A percentile compares a stretch with the other conserved stretches of the same genome.
phyloP scores from a whole-genome alignment of 2,113 vertebrate genomes.

The Triplophysa rosa region DNA sequence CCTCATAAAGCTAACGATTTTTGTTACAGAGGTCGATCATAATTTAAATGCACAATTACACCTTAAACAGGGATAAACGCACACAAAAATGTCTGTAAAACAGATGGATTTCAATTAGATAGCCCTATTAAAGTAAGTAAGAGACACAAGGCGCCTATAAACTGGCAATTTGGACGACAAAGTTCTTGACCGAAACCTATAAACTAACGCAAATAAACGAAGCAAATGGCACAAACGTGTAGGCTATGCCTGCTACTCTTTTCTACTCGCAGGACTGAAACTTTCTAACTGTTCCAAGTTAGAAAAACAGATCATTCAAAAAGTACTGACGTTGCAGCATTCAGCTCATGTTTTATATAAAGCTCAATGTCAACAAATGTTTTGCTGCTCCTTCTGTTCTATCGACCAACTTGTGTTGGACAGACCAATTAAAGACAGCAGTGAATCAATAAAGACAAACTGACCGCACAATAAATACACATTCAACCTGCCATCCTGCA shows the following conservation, averaged over 20 bases:
- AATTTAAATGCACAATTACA: slow-evolving; percentile 4
- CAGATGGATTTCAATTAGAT: slow-evolving; percentile 6
- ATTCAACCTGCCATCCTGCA: neutral
- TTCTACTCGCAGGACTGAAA: neutral
- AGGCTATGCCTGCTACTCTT: neutral
- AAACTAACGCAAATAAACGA: no score
- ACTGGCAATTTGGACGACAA: neutral
- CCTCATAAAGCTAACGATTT: slow-evolving; percentile 33
- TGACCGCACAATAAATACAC: slow-evolving; percentile 2
- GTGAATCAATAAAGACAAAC: slow-evolving; percentile 27
- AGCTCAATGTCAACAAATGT: neutral
- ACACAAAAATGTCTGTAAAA: slow-evolving; percentile 10
- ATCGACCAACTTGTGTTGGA: slow-evolving; percentile 24
- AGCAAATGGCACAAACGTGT: neutral
- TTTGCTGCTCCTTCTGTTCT: slow-evolving; percentile 1
- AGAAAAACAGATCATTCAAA: neutral
- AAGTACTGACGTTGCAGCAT: neutral
- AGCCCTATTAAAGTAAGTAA: neutral
- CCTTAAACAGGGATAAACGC: neutral
- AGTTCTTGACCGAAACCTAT: neutral
- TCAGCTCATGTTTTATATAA: slow-evolving; percentile 2
- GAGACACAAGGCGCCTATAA: neutral
- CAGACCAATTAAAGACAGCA: slow-evolving; percentile 1
- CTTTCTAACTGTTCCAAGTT: no score
- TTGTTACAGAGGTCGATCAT: slow-evolving; percentile 1